Base-by-base conservation (phyloP, 2,113 vertebrate species). In the Triplophysa tibetana region DNA sequence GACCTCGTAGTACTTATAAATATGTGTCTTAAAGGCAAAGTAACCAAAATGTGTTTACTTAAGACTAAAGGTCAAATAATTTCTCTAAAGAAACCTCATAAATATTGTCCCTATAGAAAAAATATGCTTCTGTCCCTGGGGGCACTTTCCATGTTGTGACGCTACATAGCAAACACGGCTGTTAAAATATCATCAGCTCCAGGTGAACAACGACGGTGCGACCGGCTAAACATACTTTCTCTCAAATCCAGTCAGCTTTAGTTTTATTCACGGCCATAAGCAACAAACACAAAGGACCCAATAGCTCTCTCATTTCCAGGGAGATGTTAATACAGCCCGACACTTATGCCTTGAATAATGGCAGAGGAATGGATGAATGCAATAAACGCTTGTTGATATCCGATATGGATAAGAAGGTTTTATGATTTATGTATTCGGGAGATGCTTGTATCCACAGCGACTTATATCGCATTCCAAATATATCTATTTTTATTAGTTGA, bases 101-200 rank as follows among this genome's bases (percentile, higher is more conserved):
- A 69, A 69, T 29, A 4, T 29, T 4, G 29, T 29, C 29, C 29
- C 29, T 29, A 4, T 29, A 29, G 29, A 4, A 29, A 29, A 29
- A 29, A 29, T 29, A 0, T 4, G 29, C 29, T 29, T 17, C 12
- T 7, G 1, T 69, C 66, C 2, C 3, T 69, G 23, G 23, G 21
- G 0, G 43, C 23, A 16, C 43, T 26, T 69, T 26, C 8, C 6
- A 26, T 50, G 8, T 11, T 69, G 12, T 8, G 0, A 69, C 66
- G 5, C 7, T 17, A 21, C 5, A 29, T 14, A 38, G 26, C 24
- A n/a, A 56, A 38, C 2, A 70, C 17, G 8, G 68, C 10, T 56
- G 26, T 21, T 72, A 33, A 72, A 72, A 52, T 29, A 56, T 9
- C 26, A 5, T 70, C 24, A n/a, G 26, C 69, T 72, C 26, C 50